phyloP scores from a whole-genome alignment of 2,888 invertebrate genomes.

The Carpatolechia fugitivella region DNA sequence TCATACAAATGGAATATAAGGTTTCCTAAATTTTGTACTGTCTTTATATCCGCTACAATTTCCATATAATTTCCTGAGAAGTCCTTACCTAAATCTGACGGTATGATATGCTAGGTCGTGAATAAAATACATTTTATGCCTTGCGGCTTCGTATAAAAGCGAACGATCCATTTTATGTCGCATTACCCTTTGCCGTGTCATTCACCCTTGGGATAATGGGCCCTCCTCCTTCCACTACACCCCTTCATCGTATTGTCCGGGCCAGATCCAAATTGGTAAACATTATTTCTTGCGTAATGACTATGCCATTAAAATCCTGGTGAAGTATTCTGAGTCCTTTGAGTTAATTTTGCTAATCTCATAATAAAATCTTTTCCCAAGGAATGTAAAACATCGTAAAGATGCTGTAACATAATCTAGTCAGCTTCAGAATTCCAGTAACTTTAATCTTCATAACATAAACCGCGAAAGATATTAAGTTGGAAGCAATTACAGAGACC shows the following conservation, averaged over 20 bases:
- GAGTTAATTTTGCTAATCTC: too few relatives aligned
- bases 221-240: constrained; percentile 27
- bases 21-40: too few relatives aligned
- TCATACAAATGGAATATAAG: too few relatives aligned
- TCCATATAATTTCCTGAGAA: background rate
- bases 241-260: constrained; percentile 35
- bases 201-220: constrained; percentile 36
- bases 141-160: constrained; percentile 38
- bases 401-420: too few relatives aligned
- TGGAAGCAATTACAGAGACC: background rate
- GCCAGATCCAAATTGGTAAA: constrained; percentile 31
- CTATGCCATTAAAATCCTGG: background rate
- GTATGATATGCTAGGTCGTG: background rate
- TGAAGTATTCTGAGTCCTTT: too few relatives aligned
- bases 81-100: background rate
- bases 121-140: constrained; percentile 12
- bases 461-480: background rate
- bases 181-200: constrained; percentile 43
- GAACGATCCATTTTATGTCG: constrained; percentile 49
- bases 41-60: too few relatives aligned
- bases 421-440: too few relatives aligned
- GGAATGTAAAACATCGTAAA: too few relatives aligned
- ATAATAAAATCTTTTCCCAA: too few relatives aligned
- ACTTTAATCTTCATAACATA: too few relatives aligned
- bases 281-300: background rate